Conservation (phyloP, 2,888 invertebrate genomes). For the Machimus atricapillus region DNA sequence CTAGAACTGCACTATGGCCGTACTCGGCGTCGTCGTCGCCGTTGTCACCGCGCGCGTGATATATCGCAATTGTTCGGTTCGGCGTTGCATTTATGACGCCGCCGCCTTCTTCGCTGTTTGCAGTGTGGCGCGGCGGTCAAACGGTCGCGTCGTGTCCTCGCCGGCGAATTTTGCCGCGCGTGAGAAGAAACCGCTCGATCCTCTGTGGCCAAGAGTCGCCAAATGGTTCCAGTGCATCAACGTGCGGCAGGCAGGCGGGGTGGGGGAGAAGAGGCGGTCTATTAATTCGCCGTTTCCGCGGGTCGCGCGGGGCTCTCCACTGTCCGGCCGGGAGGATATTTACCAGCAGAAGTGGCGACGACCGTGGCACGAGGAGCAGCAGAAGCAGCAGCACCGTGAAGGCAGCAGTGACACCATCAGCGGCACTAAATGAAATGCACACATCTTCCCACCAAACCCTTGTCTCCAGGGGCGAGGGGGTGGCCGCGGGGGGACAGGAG, state of each 20-base stretch:
- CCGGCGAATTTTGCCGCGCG: background rate
- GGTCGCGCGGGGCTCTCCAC: background rate
- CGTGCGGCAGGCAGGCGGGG: too few species aligned
- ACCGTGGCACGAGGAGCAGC: background rate
- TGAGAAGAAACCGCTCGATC: slow-evolving; percentile 10
- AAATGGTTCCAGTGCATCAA: background rate
- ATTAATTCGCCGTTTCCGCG: background rate
- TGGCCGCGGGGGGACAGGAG: background rate
- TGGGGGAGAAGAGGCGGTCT: too few species aligned
- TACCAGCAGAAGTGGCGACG: background rate
- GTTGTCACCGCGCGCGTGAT: background rate
- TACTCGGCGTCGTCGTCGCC: too few species aligned
- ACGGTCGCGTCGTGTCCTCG: background rate
- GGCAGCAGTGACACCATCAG: background rate
- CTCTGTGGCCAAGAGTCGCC: background rate
- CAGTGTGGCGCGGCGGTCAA: background rate
- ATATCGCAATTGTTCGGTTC: background rate
- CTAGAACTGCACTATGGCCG: background rate
- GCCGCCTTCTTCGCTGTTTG: background rate
- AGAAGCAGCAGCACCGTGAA: background rate
- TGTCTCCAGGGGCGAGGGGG: background rate
- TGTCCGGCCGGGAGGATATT: background rate
- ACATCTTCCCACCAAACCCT: slow-evolving; percentile 26
- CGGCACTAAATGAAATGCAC: slow-evolving; percentile 18
- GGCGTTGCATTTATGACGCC: background rate